Percentiles rank a stretch among this genome's conserved stretches.
Conservation (phyloP, 2,888 invertebrate species). For the Sympetrum striolatum region DNA sequence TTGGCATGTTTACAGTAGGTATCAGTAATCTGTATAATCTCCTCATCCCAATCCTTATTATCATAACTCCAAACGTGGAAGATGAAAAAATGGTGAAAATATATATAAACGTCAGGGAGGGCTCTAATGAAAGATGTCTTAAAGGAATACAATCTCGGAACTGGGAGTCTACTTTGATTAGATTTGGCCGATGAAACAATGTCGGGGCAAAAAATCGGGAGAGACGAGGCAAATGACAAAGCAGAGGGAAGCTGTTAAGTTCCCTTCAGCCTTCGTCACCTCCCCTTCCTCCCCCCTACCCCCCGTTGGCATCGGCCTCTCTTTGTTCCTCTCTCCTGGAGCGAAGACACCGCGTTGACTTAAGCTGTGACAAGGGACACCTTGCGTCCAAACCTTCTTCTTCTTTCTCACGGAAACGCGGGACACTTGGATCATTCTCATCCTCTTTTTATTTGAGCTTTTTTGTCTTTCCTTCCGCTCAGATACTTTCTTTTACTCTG, state of each 20-base stretch:
- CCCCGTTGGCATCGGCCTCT: conserved; percentile 22
- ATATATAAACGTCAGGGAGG: neutral
- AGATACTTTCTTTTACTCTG: conserved; percentile 37
- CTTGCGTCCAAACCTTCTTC: conserved; percentile 44
- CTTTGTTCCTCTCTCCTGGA: neutral
- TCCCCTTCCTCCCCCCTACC: neutral
- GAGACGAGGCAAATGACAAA: conserved; percentile 28
- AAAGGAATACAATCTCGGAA: neutral
- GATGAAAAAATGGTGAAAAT: neutral
- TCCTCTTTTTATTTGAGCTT: neutral
- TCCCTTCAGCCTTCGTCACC: neutral
- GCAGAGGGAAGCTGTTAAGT: conserved; percentile 2
- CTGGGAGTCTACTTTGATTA: neutral
- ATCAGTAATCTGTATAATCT: no score
- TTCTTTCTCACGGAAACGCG: neutral
- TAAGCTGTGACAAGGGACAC: conserved; percentile 33
- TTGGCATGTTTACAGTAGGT: no score
- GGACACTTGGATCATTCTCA: conserved; percentile 46
- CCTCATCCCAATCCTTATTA: no score
- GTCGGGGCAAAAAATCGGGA: neutral
- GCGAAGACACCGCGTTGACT: conserved; percentile 30
- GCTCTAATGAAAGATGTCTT: neutral
- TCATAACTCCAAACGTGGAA: no score
- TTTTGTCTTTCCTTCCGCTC: neutral
- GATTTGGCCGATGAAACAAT: conserved; percentile 4